A percentile compares a stretch with the other conserved stretches of the same genome.
Conservation (phyloP, 2,888 invertebrate genomes). For the Sisyra nigra region DNA sequence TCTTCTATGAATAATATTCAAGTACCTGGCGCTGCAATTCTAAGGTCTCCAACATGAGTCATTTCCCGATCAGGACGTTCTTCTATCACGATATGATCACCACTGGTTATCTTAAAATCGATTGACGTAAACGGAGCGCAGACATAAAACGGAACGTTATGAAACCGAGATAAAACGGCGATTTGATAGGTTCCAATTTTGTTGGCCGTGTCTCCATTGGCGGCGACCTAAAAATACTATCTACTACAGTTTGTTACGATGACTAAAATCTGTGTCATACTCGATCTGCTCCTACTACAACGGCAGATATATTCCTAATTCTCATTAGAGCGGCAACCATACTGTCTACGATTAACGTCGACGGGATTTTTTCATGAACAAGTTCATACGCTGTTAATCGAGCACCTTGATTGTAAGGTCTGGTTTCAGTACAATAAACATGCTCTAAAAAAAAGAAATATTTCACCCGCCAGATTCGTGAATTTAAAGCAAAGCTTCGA, state of each 20-base stretch:
- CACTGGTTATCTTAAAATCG: conserved; percentile 60
- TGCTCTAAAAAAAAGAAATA: conserved; percentile 39
- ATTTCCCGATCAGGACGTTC: conserved; percentile 84
- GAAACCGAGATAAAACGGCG: conserved; percentile 80
- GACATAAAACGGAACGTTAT: conserved; percentile 86
- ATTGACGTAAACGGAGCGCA: conserved; percentile 89
- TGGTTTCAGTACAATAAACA: conserved; percentile 92
- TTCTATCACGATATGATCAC: conserved; percentile 83
- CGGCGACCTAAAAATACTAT: conserved; percentile 44
- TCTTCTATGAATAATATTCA: conserved; percentile 3
- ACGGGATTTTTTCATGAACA: conserved; percentile 80
- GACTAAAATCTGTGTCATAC: no score
- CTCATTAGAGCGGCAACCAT: conserved; percentile 90
- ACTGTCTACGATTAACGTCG: conserved; percentile 85
- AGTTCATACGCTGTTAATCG: conserved; percentile 92
- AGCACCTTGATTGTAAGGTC: conserved; percentile 96
- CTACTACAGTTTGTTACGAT: neutral
- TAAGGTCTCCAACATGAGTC: conserved; percentile 72
- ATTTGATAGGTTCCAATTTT: conserved; percentile 97
- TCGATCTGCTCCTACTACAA: conserved; percentile 95
- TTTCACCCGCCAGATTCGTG: neutral
- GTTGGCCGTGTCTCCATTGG: conserved; percentile 97
- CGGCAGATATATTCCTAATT: conserved; percentile 65
- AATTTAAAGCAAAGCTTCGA: neutral
- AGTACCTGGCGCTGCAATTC: conserved; percentile 74